Conservation (phyloP, 1,140 invertebrate species). For the Rhynchophorus ferrugineus region DNA sequence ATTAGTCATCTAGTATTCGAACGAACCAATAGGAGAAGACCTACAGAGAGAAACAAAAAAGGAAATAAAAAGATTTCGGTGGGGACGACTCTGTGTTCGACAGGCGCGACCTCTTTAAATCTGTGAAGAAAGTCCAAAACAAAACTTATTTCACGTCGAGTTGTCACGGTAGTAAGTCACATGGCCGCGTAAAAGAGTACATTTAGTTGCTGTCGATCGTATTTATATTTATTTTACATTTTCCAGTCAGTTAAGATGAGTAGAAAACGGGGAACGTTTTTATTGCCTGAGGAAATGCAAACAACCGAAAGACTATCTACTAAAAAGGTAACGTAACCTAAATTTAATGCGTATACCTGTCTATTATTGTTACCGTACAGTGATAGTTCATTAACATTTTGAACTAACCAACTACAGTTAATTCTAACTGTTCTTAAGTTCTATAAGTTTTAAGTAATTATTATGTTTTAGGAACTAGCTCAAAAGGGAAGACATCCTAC, state of each 20-base stretch:
- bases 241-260: constrained; percentile 5
- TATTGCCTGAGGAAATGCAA: constrained; percentile 15
- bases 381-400: too few relatives aligned
- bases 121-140: neutral
- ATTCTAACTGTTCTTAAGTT: too few relatives aligned
- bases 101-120: neutral
- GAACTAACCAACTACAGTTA: too few relatives aligned
- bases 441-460: too few relatives aligned
- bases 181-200: neutral
- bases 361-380: too few relatives aligned
- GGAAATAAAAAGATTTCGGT: neutral
- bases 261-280: constrained; percentile 15
- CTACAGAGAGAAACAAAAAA: neutral
- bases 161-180: neutral
- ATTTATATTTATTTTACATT: neutral
- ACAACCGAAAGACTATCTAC: constrained; percentile 17
- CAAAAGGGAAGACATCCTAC: constrained; percentile 10
- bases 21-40: neutral
- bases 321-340: constrained; percentile 18
- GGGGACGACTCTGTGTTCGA: neutral
- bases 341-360: neutral
- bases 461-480: constrained; percentile 23
- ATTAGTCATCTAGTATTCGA: neutral
- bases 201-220: neutral
- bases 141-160: neutral